These are phyloP conservation scores for Rhinatrema bivittatum DNA, from an alignment of 2,797 vertebrate species.

Conservation along the genomic window DNA sequence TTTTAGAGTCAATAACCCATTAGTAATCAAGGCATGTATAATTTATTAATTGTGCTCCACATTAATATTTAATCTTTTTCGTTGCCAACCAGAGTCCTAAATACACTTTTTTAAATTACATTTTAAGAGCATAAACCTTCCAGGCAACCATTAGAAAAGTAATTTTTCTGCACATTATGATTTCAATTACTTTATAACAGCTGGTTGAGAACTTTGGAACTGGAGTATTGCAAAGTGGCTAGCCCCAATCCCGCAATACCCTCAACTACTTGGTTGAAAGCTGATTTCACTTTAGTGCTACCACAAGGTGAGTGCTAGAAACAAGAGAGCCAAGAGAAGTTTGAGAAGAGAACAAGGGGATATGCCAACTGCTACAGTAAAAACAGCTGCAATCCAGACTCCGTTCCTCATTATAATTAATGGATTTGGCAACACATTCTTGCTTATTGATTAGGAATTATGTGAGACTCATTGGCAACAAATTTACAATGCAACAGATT, in stretches of 20 bases:
- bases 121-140: constrained; percentile 64
- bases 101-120: constrained; percentile 74
- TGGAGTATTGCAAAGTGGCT: constrained; percentile 49
- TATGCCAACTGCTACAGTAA: no score
- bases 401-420: no score
- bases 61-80: constrained; percentile 71
- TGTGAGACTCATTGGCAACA: no score
- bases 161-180: constrained; percentile 55
- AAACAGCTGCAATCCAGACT: no score
- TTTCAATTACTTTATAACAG: constrained; percentile 52
- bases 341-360: no score
- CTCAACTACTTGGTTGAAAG: constrained; percentile 33
- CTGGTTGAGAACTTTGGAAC: constrained; percentile 41
- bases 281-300: constrained; percentile 33
- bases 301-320: constrained; percentile 16
- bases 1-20: constrained; percentile 72
- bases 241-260: constrained; percentile 24
- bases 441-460: no score
- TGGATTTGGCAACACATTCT: no score
- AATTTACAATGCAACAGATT: no score
- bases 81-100: constrained; percentile 59
- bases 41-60: constrained; percentile 70
- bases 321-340: constrained; percentile 21
- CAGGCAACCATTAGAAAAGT: constrained; percentile 65
- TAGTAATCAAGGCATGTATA: constrained; percentile 70